Evolutionary conservation across 1,140 invertebrate genomes (phyloP).

Genomic region (Drosophila pallidifrons): DNA sequence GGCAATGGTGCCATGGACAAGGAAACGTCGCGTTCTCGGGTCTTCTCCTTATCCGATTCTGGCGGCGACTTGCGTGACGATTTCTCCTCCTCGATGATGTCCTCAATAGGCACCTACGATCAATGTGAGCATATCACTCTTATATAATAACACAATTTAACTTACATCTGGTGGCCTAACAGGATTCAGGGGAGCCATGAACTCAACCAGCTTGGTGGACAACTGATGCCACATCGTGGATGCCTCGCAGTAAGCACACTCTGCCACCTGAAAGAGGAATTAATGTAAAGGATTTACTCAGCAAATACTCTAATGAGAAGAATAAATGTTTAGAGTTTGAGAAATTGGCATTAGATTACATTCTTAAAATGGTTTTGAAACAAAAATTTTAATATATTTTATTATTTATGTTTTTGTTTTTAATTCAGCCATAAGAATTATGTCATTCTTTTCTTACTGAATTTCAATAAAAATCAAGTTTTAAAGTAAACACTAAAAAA

Average conservation of each 20-base stretch:
- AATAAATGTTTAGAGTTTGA: too few species aligned
- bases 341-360: too few species aligned
- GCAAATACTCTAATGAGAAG: too few species aligned
- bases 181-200: slow-evolving; percentile 91
- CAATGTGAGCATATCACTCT: not conserved
- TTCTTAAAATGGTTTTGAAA: too few species aligned
- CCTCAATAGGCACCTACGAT: slow-evolving; percentile 87
- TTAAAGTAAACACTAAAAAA: too few species aligned
- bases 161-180: slow-evolving; percentile 92
- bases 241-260: slow-evolving; percentile 96
- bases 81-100: slow-evolving; percentile 87
- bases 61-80: slow-evolving; percentile 88
- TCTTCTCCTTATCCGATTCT: slow-evolving; percentile 89
- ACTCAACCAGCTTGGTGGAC: slow-evolving; percentile 91
- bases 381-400: too few species aligned
- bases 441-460: too few species aligned
- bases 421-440: too few species aligned
- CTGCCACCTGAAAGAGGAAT: slow-evolving; percentile 81
- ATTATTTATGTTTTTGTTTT: too few species aligned
- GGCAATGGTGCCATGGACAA: slow-evolving; percentile 83
- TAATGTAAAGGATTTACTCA: not conserved
- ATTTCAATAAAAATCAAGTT: too few species aligned
- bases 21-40: slow-evolving; percentile 82
- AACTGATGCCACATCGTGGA: slow-evolving; percentile 97
- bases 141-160: slow-evolving; percentile 15